Evolutionary conservation across 2,113 vertebrate genomes (phyloP), one percentile per base, ranked within the genome.

Genomic region (Zingel zingel): DNA sequence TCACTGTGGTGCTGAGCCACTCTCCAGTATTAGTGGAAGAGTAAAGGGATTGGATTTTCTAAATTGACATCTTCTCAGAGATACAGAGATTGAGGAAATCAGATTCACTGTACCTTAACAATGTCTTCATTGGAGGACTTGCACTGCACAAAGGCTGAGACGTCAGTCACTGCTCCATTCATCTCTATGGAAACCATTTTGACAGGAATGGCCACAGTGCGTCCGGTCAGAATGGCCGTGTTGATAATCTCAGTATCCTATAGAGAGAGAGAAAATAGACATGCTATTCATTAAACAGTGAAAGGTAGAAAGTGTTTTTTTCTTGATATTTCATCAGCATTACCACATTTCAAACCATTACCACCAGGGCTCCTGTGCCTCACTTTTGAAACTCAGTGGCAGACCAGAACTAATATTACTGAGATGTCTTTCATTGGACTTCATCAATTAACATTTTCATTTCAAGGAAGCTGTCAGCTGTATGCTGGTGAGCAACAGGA

Each of bases 161-260:
- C 93, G 0, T 99, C 98, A 0, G 97, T 96, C 21, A 99, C 93
- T 0, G 81, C 84, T 0, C 98, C 98, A 0, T 95, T 97, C 89
- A 97, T 96, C 93, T 99, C 98, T 1, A 99, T 97, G 90, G 98
- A 98, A 0, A 99, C 96, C 93, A 99, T 98, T 91, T 99, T 99
- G 81, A 99, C 97, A 0, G 98, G 98, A 48, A 99, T 98, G 93
- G 98, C 98, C 75, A 99, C 98, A 0, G 98, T 99, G 79, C 97
- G 93, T 33, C 98, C 98, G 0, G 98, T 99, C 90, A 99, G 95
- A 87, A 99, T 96, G 84, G 98, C 98, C 0, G 98, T 99, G 92
- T 99, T 99, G 95, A 99, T 99, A 82, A 99, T 99, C 89, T 99
- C 98, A 0, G 97, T 99, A 92, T 99, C 98, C 98, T 99, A 70